phyloP scores from a whole-genome alignment of 2,797 vertebrate species.

The Falco rusticolus region DNA sequence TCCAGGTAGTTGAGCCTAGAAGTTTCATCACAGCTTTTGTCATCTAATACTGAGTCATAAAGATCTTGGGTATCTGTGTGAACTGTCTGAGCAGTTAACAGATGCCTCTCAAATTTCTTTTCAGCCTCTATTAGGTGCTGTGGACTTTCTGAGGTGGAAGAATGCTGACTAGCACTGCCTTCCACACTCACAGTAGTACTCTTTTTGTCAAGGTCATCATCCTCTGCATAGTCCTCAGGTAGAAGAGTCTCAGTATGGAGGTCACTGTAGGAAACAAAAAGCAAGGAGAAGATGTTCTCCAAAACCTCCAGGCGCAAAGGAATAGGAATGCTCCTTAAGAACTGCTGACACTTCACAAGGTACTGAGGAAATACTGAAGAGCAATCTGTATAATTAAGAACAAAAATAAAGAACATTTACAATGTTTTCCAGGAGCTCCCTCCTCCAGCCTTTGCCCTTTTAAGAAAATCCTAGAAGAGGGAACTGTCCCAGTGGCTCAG shows the following conservation, averaged over 20 bases:
- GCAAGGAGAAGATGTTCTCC: constrained; percentile 97
- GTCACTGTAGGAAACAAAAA: constrained; percentile 89
- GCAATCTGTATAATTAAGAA: constrained; percentile 74
- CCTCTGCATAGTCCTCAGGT: constrained; percentile 68
- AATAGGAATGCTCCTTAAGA: constrained; percentile 85
- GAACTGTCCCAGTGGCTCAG: background rate
- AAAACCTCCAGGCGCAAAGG: constrained; percentile 92
- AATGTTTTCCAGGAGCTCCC: background rate
- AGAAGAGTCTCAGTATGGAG: constrained; percentile 74
- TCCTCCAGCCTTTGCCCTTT: background rate
- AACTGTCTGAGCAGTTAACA: background rate
- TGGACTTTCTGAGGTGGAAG: constrained; percentile 67
- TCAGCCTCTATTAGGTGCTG: constrained; percentile 30
- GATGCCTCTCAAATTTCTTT: constrained; percentile 36
- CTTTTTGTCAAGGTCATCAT: constrained; percentile 59
- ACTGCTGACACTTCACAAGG: constrained; percentile 89
- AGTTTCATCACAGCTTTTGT: constrained; percentile 8
- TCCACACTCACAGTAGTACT: background rate
- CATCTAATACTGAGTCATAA: background rate
- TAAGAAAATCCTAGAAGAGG: background rate
- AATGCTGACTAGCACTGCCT: background rate
- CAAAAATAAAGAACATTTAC: background rate
- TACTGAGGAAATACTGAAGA: constrained; percentile 84
- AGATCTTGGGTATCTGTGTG: background rate
- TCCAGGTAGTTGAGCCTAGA: constrained; percentile 73